phyloP scores from a whole-genome alignment of 2,113 vertebrate species.

The Amia ocellicauda region DNA sequence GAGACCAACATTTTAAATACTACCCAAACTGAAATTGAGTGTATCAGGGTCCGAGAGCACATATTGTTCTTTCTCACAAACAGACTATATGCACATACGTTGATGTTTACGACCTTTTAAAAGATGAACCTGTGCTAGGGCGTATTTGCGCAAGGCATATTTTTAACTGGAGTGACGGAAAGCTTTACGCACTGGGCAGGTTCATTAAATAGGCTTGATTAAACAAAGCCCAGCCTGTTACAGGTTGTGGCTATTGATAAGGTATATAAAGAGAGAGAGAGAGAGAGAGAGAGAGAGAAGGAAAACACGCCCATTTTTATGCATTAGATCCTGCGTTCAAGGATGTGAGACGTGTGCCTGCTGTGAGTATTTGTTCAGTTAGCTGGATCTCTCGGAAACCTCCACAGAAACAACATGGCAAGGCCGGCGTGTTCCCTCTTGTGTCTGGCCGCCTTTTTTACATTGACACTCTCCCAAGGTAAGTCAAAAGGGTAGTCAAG shows the following conservation, averaged over 20 bases:
- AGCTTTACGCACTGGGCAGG: no score
- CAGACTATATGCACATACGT: no score
- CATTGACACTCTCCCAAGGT: slow-evolving; percentile 26
- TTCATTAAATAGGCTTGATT: slow-evolving; percentile 36
- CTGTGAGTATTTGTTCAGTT: slow-evolving; percentile 13
- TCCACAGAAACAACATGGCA: slow-evolving; percentile 37
- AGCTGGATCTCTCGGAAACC: slow-evolving; percentile 11
- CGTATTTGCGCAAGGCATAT: no score
- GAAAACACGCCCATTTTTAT: slow-evolving; percentile 33
- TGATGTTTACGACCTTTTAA: no score
- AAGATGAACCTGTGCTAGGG: no score
- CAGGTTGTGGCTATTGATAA: slow-evolving; percentile 16
- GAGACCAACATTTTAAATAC: no score
- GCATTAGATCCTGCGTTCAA: slow-evolving; percentile 54
- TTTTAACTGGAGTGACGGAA: no score
- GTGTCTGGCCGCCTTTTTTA: slow-evolving; percentile 29
- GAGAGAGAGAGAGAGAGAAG: slow-evolving; percentile 22
- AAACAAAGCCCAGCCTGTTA: slow-evolving; percentile 40
- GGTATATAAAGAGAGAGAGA: slow-evolving; percentile 5
- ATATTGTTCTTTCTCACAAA: no score
- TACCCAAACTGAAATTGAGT: no score
- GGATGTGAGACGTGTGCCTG: slow-evolving; percentile 41
- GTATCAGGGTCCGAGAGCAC: no score
- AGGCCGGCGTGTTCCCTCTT: slow-evolving; percentile 29
- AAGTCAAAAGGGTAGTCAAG: slow-evolving; percentile 32